These are phyloP conservation scores for Anisognathus igniventris DNA, from an alignment of 2,797 vertebrate genomes.

Conservation along the genomic window DNA sequence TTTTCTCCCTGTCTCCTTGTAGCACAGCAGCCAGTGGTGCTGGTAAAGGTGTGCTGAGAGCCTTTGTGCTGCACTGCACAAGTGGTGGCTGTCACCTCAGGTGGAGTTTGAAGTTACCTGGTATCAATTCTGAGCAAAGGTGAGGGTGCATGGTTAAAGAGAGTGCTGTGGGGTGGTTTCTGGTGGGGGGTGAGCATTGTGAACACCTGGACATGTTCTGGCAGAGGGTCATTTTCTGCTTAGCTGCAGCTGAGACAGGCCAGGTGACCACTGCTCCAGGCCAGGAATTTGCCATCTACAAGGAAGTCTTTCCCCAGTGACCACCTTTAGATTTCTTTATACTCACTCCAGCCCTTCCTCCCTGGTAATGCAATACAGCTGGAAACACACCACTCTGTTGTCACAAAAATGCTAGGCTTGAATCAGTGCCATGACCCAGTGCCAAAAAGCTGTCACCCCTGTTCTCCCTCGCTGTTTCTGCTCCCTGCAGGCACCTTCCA, in stretches of 20 bases:
- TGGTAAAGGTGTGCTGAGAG: not conserved
- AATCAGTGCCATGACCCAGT: not conserved
- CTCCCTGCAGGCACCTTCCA: slow-evolving; percentile 4
- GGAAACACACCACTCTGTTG: not conserved
- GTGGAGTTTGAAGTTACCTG: not conserved
- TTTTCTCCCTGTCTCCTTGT: not conserved
- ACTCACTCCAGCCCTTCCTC: not conserved
- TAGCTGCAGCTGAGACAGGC: not conserved
- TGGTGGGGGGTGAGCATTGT: fast-evolving
- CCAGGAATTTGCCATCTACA: not conserved
- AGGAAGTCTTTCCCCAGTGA: not conserved
- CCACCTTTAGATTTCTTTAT: not conserved
- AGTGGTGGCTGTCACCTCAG: not conserved
- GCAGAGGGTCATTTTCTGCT: not conserved
- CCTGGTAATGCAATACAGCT: not conserved
- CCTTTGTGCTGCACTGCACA: not conserved
- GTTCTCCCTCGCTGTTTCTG: not conserved
- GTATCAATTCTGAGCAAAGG: not conserved
- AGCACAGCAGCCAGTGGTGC: not conserved
- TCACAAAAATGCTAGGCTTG: not conserved
- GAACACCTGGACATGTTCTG: not conserved
- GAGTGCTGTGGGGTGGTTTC: not conserved
- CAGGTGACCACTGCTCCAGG: not conserved
- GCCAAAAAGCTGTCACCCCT: slow-evolving; percentile 9
- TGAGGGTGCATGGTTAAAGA: fast-evolving